Evolutionary conservation across 1,140 invertebrate species (phyloP).

Genomic region (Drosophila tristis): DNA sequence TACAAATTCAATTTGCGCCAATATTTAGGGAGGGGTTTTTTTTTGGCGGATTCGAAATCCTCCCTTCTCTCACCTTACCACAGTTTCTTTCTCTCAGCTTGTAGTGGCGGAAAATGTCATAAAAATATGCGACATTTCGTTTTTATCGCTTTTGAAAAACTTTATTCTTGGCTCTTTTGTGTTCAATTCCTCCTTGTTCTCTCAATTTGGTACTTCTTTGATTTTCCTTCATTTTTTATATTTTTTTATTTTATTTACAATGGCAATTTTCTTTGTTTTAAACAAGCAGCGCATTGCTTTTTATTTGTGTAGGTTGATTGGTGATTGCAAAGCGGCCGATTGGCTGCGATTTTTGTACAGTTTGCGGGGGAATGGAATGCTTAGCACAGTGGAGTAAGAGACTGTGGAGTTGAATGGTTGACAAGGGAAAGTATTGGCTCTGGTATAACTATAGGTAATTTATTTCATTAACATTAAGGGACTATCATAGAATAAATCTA

Average conservation of each 20-base stretch:
- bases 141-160: conserved; percentile 84
- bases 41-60: neutral
- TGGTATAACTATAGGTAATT: no score
- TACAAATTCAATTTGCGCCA: conserved; percentile 68
- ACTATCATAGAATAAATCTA: no score
- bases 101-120: conserved; percentile 72
- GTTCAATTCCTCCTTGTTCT: conserved; percentile 49
- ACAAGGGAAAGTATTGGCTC: neutral
- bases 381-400: neutral
- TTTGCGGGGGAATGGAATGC: neutral
- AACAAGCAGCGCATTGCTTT: conserved; percentile 80
- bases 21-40: conserved; percentile 19
- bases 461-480: no score
- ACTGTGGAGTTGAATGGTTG: conserved; percentile 17
- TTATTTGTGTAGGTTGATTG: conserved; percentile 75
- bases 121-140: conserved; percentile 84
- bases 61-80: conserved; percentile 26
- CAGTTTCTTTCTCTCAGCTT: conserved; percentile 14
- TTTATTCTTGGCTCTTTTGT: conserved; percentile 69
- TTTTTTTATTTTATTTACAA: conserved; percentile 71
- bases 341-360: conserved; percentile 66
- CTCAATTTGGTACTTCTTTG: conserved; percentile 27
- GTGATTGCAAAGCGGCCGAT: conserved; percentile 77
- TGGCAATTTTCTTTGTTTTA: conserved; percentile 81
- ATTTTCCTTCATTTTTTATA: conserved; percentile 29